phyloP scores from a whole-genome alignment of 2,113 vertebrate genomes.

The Manacus vitellinus region DNA sequence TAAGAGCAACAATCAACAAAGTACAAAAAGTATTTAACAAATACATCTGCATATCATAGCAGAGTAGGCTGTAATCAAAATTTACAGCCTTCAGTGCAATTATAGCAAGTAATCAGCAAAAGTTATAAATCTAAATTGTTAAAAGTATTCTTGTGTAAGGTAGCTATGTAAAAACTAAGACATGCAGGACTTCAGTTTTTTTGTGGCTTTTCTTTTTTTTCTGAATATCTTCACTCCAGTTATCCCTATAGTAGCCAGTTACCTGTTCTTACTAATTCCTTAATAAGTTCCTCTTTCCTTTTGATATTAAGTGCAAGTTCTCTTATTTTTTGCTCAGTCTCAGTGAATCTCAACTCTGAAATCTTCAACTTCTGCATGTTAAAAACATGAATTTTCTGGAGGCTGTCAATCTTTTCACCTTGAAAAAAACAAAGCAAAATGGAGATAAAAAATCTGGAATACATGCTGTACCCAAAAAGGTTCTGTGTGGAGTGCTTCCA shows the following conservation, averaged over 20 bases:
- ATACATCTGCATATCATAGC: background rate
- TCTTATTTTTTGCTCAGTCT: slow-evolving; percentile 80
- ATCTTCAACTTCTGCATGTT: slow-evolving; percentile 76
- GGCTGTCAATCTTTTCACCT: slow-evolving; percentile 73
- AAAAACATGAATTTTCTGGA: slow-evolving; percentile 67
- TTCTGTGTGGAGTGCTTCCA: background rate
- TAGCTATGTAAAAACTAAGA: background rate
- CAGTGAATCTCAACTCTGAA: slow-evolving; percentile 71
- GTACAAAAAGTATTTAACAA: background rate
- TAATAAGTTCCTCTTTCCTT: slow-evolving; percentile 89
- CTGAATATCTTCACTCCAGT: background rate
- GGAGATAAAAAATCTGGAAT: background rate
- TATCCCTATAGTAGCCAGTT: slow-evolving; percentile 11
- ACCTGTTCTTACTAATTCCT: slow-evolving; percentile 88
- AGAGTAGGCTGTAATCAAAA: background rate
- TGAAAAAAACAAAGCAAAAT: slow-evolving; percentile 44
- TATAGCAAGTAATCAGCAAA: background rate
- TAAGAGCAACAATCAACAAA: background rate
- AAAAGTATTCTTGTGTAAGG: background rate
- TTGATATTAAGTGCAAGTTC: slow-evolving; percentile 85
- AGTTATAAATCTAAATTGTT: background rate
- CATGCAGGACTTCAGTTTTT: background rate
- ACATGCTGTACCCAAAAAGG: background rate
- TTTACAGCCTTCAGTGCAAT: background rate
- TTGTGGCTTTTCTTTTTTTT: background rate